These are phyloP conservation scores for Pseudococcus longispinus DNA, from an alignment of 2,888 invertebrate genomes.

Conservation along the genomic window DNA sequence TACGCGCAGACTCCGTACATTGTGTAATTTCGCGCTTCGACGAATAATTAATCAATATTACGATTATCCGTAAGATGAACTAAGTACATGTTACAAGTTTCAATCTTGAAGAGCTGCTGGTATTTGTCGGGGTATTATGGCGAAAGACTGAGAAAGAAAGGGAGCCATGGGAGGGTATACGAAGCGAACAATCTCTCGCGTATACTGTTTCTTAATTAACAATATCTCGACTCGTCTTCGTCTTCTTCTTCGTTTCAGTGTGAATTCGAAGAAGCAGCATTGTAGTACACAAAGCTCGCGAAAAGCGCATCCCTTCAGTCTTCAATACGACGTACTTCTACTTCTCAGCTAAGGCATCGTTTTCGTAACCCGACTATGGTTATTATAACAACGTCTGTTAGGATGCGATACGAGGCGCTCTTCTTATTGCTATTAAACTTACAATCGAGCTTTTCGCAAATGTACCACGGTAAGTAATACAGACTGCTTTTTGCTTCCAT, in stretches of 20 bases:
- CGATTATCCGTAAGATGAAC: conserved; percentile 4
- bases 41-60: conserved; percentile 11
- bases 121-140: background rate
- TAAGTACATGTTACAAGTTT: conserved; percentile 11
- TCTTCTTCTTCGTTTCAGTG: background rate
- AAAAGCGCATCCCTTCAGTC: background rate
- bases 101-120: background rate
- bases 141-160: background rate
- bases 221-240: background rate
- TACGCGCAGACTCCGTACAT: background rate
- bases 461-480: background rate
- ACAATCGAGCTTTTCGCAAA: conserved; percentile 1
- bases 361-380: background rate
- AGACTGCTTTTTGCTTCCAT: background rate
- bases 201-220: conserved; percentile 16
- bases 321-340: background rate
- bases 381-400: conserved; percentile 13
- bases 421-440: conserved; percentile 2
- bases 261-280: background rate
- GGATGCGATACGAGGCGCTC: conserved; percentile 5
- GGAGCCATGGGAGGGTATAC: background rate
- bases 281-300: background rate
- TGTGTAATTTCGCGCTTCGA: conserved; percentile 1
- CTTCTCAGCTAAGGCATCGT: background rate
- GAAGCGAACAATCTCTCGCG: background rate